Conservation (phyloP, 2,888 invertebrate species). For the Adineta ricciae region DNA sequence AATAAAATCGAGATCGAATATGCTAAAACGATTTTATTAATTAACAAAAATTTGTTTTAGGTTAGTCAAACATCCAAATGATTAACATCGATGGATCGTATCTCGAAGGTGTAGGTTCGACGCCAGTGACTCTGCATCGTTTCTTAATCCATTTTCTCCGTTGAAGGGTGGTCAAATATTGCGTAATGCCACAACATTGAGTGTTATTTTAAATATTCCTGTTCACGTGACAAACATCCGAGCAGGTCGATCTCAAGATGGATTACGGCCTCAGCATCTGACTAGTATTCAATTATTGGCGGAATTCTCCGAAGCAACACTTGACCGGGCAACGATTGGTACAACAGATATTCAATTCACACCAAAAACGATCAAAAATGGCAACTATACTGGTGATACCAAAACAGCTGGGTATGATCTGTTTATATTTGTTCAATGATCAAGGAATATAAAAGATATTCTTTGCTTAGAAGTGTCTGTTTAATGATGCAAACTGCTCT, state of each 20-base stretch:
- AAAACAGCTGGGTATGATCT: constrained; percentile 50
- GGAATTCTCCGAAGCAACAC: constrained; percentile 63
- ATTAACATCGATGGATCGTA: constrained; percentile 66
- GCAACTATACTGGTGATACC: constrained; percentile 63
- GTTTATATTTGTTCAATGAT: not conserved
- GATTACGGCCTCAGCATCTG: constrained; percentile 48
- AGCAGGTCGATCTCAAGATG: constrained; percentile 51
- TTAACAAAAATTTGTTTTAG: no score
- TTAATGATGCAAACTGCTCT: constrained; percentile 70
- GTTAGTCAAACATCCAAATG: constrained; percentile 14
- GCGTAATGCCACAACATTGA: constrained; percentile 67
- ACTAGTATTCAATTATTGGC: constrained; percentile 64
- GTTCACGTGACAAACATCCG: constrained; percentile 69
- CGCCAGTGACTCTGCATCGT: not conserved
- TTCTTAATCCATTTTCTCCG: constrained; percentile 14
- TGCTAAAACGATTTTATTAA: no score
- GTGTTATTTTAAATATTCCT: constrained; percentile 64
- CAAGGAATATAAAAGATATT: not conserved
- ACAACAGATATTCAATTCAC: constrained; percentile 67
- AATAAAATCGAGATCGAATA: no score
- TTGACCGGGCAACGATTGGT: constrained; percentile 62
- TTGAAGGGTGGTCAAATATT: constrained; percentile 78
- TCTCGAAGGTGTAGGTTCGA: constrained; percentile 63
- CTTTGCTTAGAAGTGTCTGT: constrained; percentile 60
- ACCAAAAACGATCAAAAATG: constrained; percentile 57